Conservation (phyloP, 2,797 vertebrate species). For the Malurus leucopterus region DNA sequence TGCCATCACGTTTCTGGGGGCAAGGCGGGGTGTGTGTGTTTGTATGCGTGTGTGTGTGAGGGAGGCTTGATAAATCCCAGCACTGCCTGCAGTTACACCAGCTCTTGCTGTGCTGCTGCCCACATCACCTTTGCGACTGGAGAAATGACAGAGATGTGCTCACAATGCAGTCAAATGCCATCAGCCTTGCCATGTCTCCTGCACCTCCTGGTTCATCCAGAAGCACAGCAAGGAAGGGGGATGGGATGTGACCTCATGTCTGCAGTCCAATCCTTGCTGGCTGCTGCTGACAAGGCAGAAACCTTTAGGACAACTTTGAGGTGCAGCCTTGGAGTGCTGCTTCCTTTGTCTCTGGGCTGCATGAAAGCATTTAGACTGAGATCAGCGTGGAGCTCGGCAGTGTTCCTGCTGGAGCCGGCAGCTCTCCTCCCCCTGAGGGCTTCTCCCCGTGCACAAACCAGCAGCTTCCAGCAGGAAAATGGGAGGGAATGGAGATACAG, state of each 20-base stretch:
- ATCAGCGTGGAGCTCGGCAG: neutral
- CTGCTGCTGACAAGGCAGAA: neutral
- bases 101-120: neutral
- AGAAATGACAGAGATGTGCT: neutral
- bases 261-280: neutral
- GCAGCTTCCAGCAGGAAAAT: constrained; percentile 4
- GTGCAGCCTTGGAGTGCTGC: neutral
- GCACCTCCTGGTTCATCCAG: neutral
- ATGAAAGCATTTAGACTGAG: neutral
- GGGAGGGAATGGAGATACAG: neutral
- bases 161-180: neutral
- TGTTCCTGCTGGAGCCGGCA: neutral
- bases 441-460: neutral
- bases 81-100: neutral
- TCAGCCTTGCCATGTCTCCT: neutral
- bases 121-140: neutral
- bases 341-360: neutral
- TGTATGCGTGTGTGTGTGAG: too few relatives aligned
- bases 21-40: neutral
- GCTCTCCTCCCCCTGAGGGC: neutral
- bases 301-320: neutral
- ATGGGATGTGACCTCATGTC: neutral
- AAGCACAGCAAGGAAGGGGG: neutral
- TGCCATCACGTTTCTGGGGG: neutral
- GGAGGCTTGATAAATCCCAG: neutral